Evolutionary conservation across 2,113 vertebrate genomes (phyloP).

Genomic region (Ailuropoda melanoleuca): DNA sequence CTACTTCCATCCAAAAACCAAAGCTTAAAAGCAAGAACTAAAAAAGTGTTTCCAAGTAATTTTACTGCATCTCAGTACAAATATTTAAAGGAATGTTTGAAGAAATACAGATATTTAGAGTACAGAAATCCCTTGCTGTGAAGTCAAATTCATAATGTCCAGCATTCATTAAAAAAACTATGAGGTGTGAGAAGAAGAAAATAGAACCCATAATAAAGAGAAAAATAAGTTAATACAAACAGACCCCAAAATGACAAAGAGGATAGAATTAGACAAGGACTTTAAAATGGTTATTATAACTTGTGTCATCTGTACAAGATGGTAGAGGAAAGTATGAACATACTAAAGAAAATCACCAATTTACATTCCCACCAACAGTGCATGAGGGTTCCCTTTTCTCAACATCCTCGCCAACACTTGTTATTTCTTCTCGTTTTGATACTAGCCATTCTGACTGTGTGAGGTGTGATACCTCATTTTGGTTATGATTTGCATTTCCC

Average conservation of each 20-base stretch:
- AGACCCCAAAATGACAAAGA: neutral
- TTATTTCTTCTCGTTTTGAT: neutral
- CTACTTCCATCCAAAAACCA: neutral
- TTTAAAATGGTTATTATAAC: neutral
- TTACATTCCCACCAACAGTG: neutral
- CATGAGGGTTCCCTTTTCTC: neutral
- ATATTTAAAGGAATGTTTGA: neutral
- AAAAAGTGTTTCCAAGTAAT: neutral
- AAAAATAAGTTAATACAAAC: neutral
- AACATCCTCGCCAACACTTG: neutral
- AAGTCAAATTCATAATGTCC: neutral
- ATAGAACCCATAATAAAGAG: neutral
- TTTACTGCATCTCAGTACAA: neutral
- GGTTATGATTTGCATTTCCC: neutral
- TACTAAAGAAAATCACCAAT: neutral
- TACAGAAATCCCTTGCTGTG: neutral
- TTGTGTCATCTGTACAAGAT: neutral
- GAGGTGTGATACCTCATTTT: neutral
- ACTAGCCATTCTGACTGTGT: neutral
- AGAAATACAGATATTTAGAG: neutral
- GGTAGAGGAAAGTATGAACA: neutral
- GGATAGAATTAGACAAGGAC: neutral
- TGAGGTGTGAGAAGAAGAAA: neutral
- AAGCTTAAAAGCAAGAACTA: neutral
- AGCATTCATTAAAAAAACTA: neutral